Base-by-base conservation (phyloP, 2,888 invertebrate species). In the Stenolophus ochropezus region DNA sequence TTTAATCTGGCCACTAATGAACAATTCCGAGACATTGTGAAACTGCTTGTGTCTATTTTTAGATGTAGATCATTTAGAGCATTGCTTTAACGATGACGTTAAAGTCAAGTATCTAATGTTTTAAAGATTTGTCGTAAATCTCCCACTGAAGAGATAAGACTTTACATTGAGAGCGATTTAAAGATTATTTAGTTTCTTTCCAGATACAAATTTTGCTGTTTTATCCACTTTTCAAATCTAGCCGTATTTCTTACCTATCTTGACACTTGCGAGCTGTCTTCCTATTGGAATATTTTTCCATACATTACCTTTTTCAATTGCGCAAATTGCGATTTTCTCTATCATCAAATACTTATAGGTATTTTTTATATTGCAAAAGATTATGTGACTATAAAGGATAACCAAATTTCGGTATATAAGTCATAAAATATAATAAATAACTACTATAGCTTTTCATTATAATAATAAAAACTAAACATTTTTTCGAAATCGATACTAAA, bases 71-170 rank as follows among this genome's bases (percentile, higher is more conserved):
- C 33, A n/a, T 14, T 61, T 61, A 4, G n/a, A 23, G n/a, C 11
- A n/a, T 14, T 61, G 14, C 4, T 61, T 61, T 23, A 61, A 61
- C 23, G 23, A 61, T 25, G 61, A 23, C 25, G 61, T 61, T 56
- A 61, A 61, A 61, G 61, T 61, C 23, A 61, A 61, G 23, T 14
- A 61, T 61, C 61, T 61, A 61, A 61, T 61, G 61, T 61, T 61
- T 61, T 61, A 61, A 61, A 61, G 61, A 61, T 61, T 61, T 25
- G 61, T 25, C 61, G 61, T 61, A 61, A 61, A 61, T 61, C 61
- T 61, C n/a, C 25, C 25, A 4, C 25, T 2, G 56, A 20, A 20
- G 8, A 56, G 61, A 61, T 61, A 61, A 61, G 61, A 25, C 4
- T 25, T 25, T 25, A 61, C 61, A 25, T 25, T 61, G 23, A 61